Conservation (phyloP, 2,888 invertebrate species). For the Andrena praecox region DNA sequence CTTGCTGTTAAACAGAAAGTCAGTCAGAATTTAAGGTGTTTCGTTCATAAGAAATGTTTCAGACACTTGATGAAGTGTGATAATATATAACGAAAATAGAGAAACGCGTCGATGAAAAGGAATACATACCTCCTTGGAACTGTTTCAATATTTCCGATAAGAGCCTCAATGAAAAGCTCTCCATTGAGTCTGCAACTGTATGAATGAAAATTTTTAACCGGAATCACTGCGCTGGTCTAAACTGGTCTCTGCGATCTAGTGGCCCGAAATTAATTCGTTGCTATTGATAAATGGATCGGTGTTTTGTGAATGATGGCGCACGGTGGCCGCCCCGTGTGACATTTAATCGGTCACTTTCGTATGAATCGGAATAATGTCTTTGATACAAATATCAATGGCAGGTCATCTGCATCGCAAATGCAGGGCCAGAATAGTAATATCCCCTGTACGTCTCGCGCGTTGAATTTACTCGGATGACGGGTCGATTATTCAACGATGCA, state of each 20-base stretch:
- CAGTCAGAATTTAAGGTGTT: too few relatives aligned
- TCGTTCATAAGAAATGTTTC: too few relatives aligned
- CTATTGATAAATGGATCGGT: constrained; percentile 10
- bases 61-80: too few relatives aligned
- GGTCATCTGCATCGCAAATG: constrained; percentile 44
- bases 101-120: too few relatives aligned
- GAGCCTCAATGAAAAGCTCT: constrained; percentile 3
- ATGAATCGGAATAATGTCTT: constrained; percentile 33
- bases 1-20: too few relatives aligned
- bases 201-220: constrained; percentile 8
- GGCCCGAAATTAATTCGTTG: constrained; percentile 1
- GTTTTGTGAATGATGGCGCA: constrained; percentile 14
- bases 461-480: constrained; percentile 13
- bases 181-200: neutral
- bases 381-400: constrained; percentile 37
- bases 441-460: neutral
- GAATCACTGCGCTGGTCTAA: neutral
- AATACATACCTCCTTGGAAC: too few relatives aligned
- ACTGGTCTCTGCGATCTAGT: neutral
- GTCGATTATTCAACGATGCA: constrained; percentile 16
- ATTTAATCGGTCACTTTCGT: constrained; percentile 33
- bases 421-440: constrained; percentile 27
- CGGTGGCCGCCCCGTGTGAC: constrained; percentile 5
- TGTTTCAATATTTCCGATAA: constrained; percentile 28
- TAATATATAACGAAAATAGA: too few relatives aligned